Conservation (phyloP, 2,888 invertebrate genomes). For the Autographa pulchrina region DNA sequence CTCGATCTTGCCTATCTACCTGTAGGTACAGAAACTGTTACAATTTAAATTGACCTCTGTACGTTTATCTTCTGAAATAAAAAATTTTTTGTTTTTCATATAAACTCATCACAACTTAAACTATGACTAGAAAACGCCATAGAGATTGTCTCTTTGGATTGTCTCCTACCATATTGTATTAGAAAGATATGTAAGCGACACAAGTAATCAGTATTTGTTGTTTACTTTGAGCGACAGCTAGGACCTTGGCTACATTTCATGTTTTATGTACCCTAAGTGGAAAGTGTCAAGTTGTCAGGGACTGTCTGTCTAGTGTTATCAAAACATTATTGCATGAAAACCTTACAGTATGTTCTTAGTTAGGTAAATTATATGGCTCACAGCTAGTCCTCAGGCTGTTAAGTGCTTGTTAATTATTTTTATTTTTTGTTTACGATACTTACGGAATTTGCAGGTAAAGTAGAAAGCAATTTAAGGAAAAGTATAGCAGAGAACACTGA, state of each 20-base stretch:
- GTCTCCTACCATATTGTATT: background rate
- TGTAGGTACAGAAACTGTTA: too few relatives aligned
- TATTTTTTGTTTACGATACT: background rate
- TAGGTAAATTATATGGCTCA: too few relatives aligned
- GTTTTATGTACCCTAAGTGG: conserved; percentile 54
- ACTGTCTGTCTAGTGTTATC: conserved; percentile 17
- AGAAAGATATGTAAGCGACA: too few relatives aligned
- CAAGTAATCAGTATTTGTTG: background rate
- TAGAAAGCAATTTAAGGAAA: conserved; percentile 54
- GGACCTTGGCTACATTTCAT: conserved; percentile 49
- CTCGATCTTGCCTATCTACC: too few relatives aligned
- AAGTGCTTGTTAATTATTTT: too few relatives aligned
- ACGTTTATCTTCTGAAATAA: too few relatives aligned
- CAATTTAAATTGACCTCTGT: too few relatives aligned
- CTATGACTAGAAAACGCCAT: too few relatives aligned
- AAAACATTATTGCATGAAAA: background rate
- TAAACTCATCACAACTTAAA: too few relatives aligned
- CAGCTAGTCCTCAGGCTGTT: background rate
- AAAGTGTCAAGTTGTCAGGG: conserved; percentile 51
- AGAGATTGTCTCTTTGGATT: too few relatives aligned
- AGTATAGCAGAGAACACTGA: conserved; percentile 36
- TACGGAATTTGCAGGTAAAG: conserved; percentile 58
- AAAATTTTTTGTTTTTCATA: too few relatives aligned
- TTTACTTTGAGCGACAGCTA: conserved; percentile 6
- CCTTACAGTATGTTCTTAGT: background rate